Evolutionary conservation across 2,888 invertebrate species (phyloP).

Genomic region (Thereva nobilitata): DNA sequence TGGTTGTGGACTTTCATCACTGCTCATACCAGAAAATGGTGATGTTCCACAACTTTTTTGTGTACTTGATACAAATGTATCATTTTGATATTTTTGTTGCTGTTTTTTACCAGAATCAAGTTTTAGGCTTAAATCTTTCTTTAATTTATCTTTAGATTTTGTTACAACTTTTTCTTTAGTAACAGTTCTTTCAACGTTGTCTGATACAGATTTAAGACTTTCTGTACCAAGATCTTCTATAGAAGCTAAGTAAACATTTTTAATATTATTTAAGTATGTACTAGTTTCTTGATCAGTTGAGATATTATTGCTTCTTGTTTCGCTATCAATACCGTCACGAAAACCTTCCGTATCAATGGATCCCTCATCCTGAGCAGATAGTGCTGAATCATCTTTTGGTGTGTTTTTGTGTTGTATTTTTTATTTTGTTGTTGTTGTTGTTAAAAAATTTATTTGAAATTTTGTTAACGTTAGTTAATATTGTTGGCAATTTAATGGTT

Average conservation of each 20-base stretch:
- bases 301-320: conserved; percentile 3
- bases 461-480: not conserved
- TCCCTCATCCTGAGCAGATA: conserved; percentile 41
- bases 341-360: conserved; percentile 41
- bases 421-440: conserved; percentile 11
- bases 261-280: conserved; percentile 12
- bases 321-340: conserved; percentile 34
- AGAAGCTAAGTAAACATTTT: conserved; percentile 38
- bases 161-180: not conserved
- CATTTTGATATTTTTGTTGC: not conserved
- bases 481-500: too few species aligned
- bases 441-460: conserved; percentile 23
- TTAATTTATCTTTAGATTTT: conserved; percentile 12
- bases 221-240: conserved; percentile 44
- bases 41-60: conserved; percentile 41
- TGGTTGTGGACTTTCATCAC: conserved; percentile 35
- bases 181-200: not conserved
- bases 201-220: conserved; percentile 33
- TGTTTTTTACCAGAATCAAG: conserved; percentile 14
- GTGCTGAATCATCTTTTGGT: conserved; percentile 40
- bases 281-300: conserved; percentile 9
- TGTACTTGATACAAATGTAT: conserved; percentile 27
- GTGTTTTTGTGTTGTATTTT: conserved; percentile 1
- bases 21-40: conserved; percentile 38
- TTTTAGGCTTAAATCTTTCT: conserved; percentile 40